Conservation (phyloP, 2,888 invertebrate species). For the Fabriciana adippe region DNA sequence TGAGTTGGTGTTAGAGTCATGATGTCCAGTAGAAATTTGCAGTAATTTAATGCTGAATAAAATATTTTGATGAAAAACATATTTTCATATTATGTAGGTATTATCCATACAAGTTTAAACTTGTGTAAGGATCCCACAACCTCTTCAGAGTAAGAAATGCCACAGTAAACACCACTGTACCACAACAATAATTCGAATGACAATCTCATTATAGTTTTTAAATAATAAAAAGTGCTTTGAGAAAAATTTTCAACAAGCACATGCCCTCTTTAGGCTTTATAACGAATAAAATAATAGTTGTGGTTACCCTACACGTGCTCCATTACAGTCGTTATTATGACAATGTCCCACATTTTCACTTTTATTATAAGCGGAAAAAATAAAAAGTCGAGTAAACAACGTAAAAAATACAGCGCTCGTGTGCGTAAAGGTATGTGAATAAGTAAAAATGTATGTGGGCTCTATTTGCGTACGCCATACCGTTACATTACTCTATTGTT, state of each 20-base stretch:
- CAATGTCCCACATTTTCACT: slow-evolving; percentile 27
- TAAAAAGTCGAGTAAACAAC: slow-evolving; percentile 20
- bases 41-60: too few relatives aligned
- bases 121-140: too few relatives aligned
- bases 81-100: too few relatives aligned
- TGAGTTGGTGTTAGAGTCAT: too few relatives aligned
- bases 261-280: slow-evolving; percentile 5
- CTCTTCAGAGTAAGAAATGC: too few relatives aligned
- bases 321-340: slow-evolving; percentile 18
- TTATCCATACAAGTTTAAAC: too few relatives aligned
- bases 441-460: slow-evolving; percentile 1
- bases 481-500: slow-evolving; percentile 17
- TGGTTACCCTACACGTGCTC: slow-evolving; percentile 3
- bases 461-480: not conserved
- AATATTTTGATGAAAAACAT: too few relatives aligned
- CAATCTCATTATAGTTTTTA: not conserved
- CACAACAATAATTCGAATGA: too few relatives aligned
- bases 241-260: not conserved
- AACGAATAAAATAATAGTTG: slow-evolving; percentile 24
- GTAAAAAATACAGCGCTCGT: slow-evolving; percentile 19
- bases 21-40: too few relatives aligned
- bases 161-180: too few relatives aligned
- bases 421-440: slow-evolving; percentile 19
- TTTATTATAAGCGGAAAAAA: slow-evolving; percentile 20
- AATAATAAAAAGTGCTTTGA: not conserved